A percentile compares a stretch with the other conserved stretches of the same genome.
These are phyloP conservation scores for Sparidentex hasta DNA, from an alignment of 2,797 vertebrate genomes.

Conservation along the genomic window DNA sequence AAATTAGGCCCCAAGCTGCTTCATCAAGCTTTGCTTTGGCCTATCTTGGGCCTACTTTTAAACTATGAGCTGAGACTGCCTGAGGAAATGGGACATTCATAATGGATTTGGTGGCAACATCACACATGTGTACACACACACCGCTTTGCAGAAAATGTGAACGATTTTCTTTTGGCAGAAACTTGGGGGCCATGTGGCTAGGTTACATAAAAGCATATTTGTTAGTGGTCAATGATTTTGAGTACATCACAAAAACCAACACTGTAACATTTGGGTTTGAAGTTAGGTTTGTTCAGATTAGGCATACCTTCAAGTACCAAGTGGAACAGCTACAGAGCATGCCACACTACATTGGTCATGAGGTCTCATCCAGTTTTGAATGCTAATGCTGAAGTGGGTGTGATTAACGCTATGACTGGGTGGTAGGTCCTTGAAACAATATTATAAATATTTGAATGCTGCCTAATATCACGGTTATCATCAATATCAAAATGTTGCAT, in stretches of 20 bases:
- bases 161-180: constrained; percentile 3
- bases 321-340: background rate
- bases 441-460: no score
- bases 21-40: constrained; percentile 1
- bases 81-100: constrained; percentile 1
- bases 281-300: constrained; percentile 14
- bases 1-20: constrained; percentile 33
- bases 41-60: background rate
- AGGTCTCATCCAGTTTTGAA: background rate
- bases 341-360: background rate
- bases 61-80: background rate
- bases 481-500: no score
- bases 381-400: background rate
- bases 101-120: background rate
- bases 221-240: constrained; percentile 1
- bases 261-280: constrained; percentile 1
- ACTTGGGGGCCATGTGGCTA: no score
- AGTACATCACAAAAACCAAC: background rate
- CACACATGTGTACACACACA: background rate
- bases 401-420: background rate
- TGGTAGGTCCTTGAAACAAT: no score
- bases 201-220: background rate
- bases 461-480: no score
- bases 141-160: background rate
- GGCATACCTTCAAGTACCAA: constrained; percentile 1